These are phyloP conservation scores for Melolontha melolontha DNA, from an alignment of 2,888 invertebrate species.

Conservation along the genomic window DNA sequence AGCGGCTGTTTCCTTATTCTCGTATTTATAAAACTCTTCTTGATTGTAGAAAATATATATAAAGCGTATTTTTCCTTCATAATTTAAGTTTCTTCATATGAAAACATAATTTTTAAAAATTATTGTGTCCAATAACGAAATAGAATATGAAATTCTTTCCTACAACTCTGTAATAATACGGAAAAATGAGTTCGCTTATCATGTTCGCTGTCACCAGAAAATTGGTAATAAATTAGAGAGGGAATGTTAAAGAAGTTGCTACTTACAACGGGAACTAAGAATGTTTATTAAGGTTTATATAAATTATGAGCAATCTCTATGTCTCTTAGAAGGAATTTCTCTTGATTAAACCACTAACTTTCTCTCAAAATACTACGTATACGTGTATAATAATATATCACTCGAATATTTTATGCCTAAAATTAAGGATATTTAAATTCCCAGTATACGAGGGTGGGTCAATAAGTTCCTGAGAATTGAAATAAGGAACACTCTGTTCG, in stretches of 20 bases:
- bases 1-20: too few relatives aligned
- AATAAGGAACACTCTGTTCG: too few relatives aligned
- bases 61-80: background rate
- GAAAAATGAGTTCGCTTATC: too few relatives aligned
- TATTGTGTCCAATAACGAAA: background rate
- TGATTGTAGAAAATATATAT: background rate
- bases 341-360: background rate
- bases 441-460: too few relatives aligned
- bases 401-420: too few relatives aligned
- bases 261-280: conserved; percentile 1
- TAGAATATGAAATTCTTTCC: conserved; percentile 23
- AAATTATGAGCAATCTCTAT: conserved; percentile 10
- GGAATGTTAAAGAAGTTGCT: background rate
- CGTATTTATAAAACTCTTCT: too few relatives aligned
- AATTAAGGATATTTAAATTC: too few relatives aligned
- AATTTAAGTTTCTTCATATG: background rate
- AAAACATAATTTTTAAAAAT: background rate
- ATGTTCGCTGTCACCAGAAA: conserved; percentile 3
- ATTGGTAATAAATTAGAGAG: conserved; percentile 21
- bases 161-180: background rate
- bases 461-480: too few relatives aligned
- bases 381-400: too few relatives aligned
- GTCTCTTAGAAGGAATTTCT: conserved; percentile 5
- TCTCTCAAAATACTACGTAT: background rate
- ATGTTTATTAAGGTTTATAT: background rate